Evolutionary conservation across 1,140 invertebrate genomes (phyloP), one percentile per base, ranked within the genome.

Genomic region (Eriosoma lanigerum): DNA sequence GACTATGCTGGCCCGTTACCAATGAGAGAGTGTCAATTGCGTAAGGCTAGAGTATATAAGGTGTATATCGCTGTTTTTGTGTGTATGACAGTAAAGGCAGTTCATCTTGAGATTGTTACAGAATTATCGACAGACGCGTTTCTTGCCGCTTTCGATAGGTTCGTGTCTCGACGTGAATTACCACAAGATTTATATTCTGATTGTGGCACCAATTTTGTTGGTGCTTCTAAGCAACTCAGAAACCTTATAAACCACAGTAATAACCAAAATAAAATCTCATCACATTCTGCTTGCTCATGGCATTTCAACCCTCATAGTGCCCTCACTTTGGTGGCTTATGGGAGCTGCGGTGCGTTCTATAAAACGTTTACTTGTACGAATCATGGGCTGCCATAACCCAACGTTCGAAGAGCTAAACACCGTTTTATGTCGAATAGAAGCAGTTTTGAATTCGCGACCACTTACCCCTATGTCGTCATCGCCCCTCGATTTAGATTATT

Each of bases 331-430:
- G 84, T 44, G 85, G n/a, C n/a, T n/a, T n/a, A n/a, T n/a, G 84
- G 84, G 84, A 83, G 82, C 84, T 29, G 83, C 73, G 1, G 84
- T 87, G 0, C 84, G 85, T 48, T 83, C 83, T 6, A 80, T 83
- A 0, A 85, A 85, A 81, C 66, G 82, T 24, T 82, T 85, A 78
- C 81, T 87, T 32, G 75, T 73, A 5, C 81, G 82, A n/a, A 76
- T 84, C 10, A 50, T 83, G 12, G 82, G 82, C 13, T 52, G 82
- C 24, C 26, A 29, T 15, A 6, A 64, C 26, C 64, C 81, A 5
- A 81, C 64, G 1, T 85, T 78, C 60, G 85, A 86, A 80, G 83
- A 86, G 82, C 82, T 85, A 60, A 32, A 54, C 12, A 86, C 85
- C 12, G 76, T 83, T 1, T 66, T 85, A 13, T 81, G 62, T 32